phyloP scores from a whole-genome alignment of 2,797 vertebrate genomes.

The Sebastes baramenuke region DNA sequence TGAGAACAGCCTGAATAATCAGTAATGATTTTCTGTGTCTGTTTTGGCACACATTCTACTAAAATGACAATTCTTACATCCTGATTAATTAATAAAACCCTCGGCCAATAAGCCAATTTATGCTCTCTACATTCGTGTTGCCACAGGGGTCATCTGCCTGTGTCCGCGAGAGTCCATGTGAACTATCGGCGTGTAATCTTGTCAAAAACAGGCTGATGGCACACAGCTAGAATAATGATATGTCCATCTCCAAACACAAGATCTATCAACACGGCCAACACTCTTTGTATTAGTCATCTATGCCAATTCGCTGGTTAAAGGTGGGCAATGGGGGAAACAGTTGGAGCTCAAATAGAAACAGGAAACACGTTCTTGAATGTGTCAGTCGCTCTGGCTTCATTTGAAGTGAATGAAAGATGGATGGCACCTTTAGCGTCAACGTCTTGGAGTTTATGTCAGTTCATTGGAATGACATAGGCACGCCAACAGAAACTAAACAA shows the following conservation, averaged over 20 bases:
- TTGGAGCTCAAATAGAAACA: neutral
- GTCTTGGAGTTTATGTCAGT: conserved; percentile 7
- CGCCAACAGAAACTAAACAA: conserved; percentile 19
- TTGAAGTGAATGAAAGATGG: neutral
- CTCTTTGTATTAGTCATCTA: neutral
- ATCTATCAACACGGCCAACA: neutral
- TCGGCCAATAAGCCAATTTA: neutral
- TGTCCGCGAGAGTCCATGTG: neutral
- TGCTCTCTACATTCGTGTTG: neutral
- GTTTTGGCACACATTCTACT: neutral
- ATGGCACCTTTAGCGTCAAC: neutral
- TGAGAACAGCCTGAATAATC: neutral
- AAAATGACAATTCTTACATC: neutral
- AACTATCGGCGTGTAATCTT: neutral
- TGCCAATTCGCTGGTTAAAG: neutral
- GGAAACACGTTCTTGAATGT: neutral
- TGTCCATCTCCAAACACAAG: neutral
- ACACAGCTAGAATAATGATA: neutral
- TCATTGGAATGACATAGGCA: neutral
- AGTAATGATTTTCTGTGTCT: neutral
- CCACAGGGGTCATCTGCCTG: neutral
- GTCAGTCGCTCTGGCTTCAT: neutral
- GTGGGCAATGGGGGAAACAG: neutral
- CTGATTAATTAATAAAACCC: neutral
- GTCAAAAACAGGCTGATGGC: neutral